A percentile compares a stretch with the other conserved stretches of the same genome.
Conservation (phyloP, 2,888 invertebrate species). For the Volucella bombylans region DNA sequence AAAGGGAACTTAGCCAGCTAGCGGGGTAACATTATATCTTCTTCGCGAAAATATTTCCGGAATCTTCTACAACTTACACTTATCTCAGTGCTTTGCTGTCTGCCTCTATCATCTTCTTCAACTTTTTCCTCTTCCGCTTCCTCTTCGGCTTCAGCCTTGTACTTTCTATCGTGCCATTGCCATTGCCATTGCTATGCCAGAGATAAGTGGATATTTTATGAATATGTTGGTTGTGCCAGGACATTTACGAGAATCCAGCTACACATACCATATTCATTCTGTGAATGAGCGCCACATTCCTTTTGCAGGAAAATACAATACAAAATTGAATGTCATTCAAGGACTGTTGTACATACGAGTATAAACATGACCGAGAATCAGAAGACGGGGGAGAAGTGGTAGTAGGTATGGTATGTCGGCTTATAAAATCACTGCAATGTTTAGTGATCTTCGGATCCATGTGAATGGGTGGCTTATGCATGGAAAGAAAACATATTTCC, state of each 20-base stretch:
- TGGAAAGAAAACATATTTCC: background rate
- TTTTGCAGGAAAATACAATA: conserved; percentile 14
- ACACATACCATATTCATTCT: conserved; percentile 31
- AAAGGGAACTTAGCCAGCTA: conserved; percentile 21
- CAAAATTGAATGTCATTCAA: conserved; percentile 45
- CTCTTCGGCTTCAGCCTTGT: conserved; percentile 4
- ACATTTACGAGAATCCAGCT: conserved; percentile 41
- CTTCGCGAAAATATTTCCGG: conserved; percentile 41
- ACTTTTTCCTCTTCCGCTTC: background rate
- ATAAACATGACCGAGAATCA: too few relatives aligned
- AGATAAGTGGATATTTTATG: conserved; percentile 67
- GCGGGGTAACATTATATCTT: conserved; percentile 18
- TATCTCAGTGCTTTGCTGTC: background rate
- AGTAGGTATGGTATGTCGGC: too few relatives aligned
- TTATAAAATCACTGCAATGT: conserved; percentile 28
- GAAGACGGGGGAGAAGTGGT: too few relatives aligned
- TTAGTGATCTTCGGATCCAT: background rate
- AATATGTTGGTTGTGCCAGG: conserved; percentile 48
- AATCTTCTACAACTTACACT: conserved; percentile 7
- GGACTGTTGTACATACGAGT: background rate
- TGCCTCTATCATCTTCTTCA: background rate
- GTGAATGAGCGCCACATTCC: conserved; percentile 19
- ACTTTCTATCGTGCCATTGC: background rate
- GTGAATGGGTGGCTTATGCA: background rate
- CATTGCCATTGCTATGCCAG: conserved; percentile 32